Base-by-base conservation (phyloP, 2,797 vertebrate genomes). In the Cyclura pinguis region DNA sequence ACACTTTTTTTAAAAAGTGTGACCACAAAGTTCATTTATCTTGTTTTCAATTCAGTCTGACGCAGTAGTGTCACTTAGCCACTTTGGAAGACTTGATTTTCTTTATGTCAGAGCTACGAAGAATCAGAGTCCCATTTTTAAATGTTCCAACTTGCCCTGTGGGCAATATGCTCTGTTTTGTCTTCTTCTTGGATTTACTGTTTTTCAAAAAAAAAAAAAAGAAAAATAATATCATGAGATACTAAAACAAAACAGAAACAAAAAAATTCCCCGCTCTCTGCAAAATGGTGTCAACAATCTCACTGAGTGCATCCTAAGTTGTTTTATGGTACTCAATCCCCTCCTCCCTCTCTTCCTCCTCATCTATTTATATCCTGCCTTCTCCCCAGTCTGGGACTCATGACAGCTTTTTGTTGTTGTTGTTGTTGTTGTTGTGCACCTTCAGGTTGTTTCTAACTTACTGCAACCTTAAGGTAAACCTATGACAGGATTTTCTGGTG, bases 111-210 rank as follows among this genome's bases (percentile, higher is more conserved):
- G 90, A 94, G 55, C 97, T 94, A 96, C 97, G 99, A 88, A 99
- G 97, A 95, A 99, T 95, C 96, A 99, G 95, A 84, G 99, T 97
- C 67, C 99, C 99, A 84, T 99, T 97, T 97, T 97, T 99, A 97
- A 99, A 99, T 96, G 97, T 98, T 89, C 99, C 99, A 92, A 99
- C 95, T 91, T 98, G 99, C 62, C 98, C 99, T 0, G 97, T 95
- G 52, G 97, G 97, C 67, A 97, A 95, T 3, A 95, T 95, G 0
- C 96, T 96, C 13, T 98, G 97, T 10, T 97, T 93, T 0, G 88
- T 90, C 90, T 93, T 97, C 96, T 96, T 98, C 96, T 97, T 98
- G 90, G 95, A 89, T 93, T 96, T 97, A 90, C 98, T 99, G 92
- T 18, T 86, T 93, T 0, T 72, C 42, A n/a, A n/a, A n/a, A n/a